Percentiles rank a stretch among this genome's conserved stretches.
Evolutionary conservation across 2,888 invertebrate species (phyloP).

Genomic region (Malthinus seriepunctatus): DNA sequence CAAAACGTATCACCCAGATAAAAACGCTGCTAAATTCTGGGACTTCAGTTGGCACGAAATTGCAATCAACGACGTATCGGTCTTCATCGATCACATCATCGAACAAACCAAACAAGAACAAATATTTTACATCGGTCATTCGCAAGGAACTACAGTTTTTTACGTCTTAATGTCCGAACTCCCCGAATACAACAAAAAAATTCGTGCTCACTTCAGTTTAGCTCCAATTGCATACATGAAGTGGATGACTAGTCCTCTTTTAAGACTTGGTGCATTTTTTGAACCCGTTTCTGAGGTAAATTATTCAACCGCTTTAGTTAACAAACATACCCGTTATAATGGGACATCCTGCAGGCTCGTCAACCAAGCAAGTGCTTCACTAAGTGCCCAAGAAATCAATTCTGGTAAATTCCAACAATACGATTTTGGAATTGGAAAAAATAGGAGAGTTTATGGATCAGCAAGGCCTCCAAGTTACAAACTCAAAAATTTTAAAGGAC

Average conservation of each 20-base stretch:
- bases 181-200: conserved; percentile 20
- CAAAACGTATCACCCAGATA: conserved; percentile 37
- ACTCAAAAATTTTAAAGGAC: too few relatives aligned
- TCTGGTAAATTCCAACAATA: too few relatives aligned
- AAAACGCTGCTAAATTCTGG: conserved; percentile 32
- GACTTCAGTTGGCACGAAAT: conserved; percentile 76
- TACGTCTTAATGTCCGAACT: conserved; percentile 16
- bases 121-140: conserved; percentile 28
- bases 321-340: conserved; percentile 37
- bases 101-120: conserved; percentile 16
- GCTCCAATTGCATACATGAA: conserved; percentile 65
- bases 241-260: background rate
- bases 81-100: conserved; percentile 72
- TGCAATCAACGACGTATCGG: conserved; percentile 73
- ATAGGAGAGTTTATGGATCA: too few relatives aligned
- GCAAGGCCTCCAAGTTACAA: too few relatives aligned
- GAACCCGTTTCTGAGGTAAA: conserved; percentile 62
- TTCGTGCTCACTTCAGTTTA: conserved; percentile 68
- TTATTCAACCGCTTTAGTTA: conserved; percentile 62
- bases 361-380: conserved; percentile 72
- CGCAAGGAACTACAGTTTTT: conserved; percentile 22
- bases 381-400: conserved; percentile 68
- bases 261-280: conserved; percentile 63
- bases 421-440: too few relatives aligned
- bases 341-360: conserved; percentile 48